Percentiles rank a stretch among this genome's conserved stretches.
These are phyloP conservation scores for Scaptomyza polygonia DNA, from an alignment of 2,888 invertebrate species.

Conservation along the genomic window DNA sequence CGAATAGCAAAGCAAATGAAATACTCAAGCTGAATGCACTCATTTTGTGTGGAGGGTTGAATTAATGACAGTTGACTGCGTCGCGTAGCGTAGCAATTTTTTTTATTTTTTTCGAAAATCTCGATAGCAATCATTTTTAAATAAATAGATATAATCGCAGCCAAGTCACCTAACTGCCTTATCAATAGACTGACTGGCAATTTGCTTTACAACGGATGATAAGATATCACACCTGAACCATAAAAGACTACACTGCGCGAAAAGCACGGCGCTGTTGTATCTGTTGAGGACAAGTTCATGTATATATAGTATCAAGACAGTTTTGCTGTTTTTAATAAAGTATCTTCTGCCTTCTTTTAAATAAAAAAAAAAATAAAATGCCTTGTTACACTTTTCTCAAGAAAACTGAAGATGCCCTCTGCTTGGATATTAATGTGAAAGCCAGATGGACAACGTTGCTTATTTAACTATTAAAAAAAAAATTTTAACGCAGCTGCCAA, in stretches of 20 bases:
- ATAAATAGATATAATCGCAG: constrained; percentile 21
- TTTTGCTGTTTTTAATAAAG: too few species aligned
- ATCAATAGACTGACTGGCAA: constrained; percentile 30
- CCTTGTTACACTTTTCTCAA: background rate
- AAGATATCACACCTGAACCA: constrained; percentile 32
- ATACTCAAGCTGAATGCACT: constrained; percentile 8
- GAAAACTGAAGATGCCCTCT: background rate
- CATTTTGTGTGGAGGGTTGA: constrained; percentile 11
- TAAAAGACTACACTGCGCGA: background rate
- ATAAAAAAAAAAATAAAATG: background rate
- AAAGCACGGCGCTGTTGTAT: background rate
- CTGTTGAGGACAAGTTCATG: background rate
- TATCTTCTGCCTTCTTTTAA: background rate
- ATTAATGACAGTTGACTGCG: constrained; percentile 3
- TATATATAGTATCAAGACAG: too few species aligned
- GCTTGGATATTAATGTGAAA: background rate
- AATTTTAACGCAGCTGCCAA: constrained; percentile 34
- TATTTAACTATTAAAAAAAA: constrained; percentile 61
- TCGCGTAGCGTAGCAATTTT: background rate
- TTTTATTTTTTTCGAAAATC: constrained; percentile 14
- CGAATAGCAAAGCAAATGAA: constrained; percentile 9
- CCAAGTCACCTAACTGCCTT: constrained; percentile 19
- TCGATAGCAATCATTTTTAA: constrained; percentile 13
- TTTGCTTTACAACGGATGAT: constrained; percentile 37
- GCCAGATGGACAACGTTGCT: constrained; percentile 38